Evolutionary conservation across 2,113 vertebrate species (phyloP), one percentile per base, ranked within the genome.

Genomic region (Stomatorhinus ivindoensis): DNA sequence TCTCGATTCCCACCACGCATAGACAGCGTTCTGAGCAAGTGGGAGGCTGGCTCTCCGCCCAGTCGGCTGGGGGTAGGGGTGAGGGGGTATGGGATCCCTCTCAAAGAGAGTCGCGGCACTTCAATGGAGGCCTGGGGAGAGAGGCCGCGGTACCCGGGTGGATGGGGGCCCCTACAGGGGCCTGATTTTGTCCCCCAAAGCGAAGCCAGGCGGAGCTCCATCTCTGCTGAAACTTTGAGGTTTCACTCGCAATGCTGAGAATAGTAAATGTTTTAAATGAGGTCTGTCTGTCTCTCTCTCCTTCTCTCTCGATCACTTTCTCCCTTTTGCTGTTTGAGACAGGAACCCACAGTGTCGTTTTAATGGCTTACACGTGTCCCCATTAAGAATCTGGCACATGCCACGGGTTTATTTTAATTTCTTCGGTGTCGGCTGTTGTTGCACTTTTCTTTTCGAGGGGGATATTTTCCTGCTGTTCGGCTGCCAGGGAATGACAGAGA

Each of bases 281-380:
- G 89, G 50, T 93, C 92, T 92, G 93, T 93, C 93, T 90, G 86
- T 89, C 44, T 55, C 85, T 87, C 92, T 69, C 90, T 93, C 92
- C 91, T 92, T 89, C 94, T 88, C 90, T 92, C 93, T 93, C 93
- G 80, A 87, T 90, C 17, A 91, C 27, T 92, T 86, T 92, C 91
- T 93, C 91, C 91, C 92, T 89, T 87, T 90, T 91, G 92, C 91
- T 91, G 91, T 93, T 91, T 92, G 94, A 94, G 90, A 94, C 93
- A 95, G 90, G 94, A 94, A 94, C 94, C 94, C 92, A 92, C 93
- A 92, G 93, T 95, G 94, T 95, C 93, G 92, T 93, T 92, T 92
- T 95, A 95, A 94, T 94, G 92, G 93, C 92, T 93, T 94, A 95
- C 89, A 89, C 89, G 89, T 89, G 89, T 89, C 89, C 89, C 89